phyloP scores from a whole-genome alignment of 1,140 invertebrate genomes.

The Himalopsyche phryganea region DNA sequence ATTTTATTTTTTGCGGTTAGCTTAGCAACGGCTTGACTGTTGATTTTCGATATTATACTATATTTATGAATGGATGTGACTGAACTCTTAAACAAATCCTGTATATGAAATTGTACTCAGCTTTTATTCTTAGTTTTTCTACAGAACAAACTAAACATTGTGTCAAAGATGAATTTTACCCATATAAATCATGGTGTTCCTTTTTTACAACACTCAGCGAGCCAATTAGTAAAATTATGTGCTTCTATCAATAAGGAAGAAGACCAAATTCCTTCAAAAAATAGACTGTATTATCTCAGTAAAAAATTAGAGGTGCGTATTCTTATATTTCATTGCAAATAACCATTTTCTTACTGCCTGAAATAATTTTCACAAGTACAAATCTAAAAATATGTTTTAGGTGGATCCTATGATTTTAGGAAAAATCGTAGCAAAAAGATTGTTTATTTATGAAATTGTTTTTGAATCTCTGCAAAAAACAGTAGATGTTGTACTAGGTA shows the following conservation, averaged over 20 bases:
- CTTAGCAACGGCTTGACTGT: too few relatives aligned
- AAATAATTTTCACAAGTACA: too few relatives aligned
- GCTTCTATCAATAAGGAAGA: conserved; percentile 41
- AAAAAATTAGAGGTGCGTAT: conserved; percentile 40
- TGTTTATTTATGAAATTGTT: conserved; percentile 45
- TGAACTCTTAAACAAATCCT: not conserved
- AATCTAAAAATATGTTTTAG: too few relatives aligned
- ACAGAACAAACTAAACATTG: conserved; percentile 35
- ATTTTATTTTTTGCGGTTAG: too few relatives aligned
- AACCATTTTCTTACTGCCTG: too few relatives aligned
- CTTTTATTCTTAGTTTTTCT: conserved; percentile 34
- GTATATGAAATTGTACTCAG: not conserved
- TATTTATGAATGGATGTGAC: not conserved
- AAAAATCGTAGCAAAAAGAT: conserved; percentile 41
- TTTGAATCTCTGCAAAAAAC: conserved; percentile 47
- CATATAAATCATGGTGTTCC: conserved; percentile 41
- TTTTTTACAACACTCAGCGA: conserved; percentile 42
- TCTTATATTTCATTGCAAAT: too few relatives aligned
- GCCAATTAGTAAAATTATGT: conserved; percentile 40
- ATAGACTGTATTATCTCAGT: conserved; percentile 49
- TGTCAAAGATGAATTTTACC: conserved; percentile 42
- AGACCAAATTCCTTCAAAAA: conserved; percentile 39
- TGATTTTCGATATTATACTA: not conserved
- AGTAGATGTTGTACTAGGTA: conserved; percentile 45
- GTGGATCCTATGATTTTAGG: conserved; percentile 39